Evolutionary conservation across 2,113 vertebrate species (phyloP), one percentile per base, ranked within the genome.

Genomic region (Neogobius melanostomus): DNA sequence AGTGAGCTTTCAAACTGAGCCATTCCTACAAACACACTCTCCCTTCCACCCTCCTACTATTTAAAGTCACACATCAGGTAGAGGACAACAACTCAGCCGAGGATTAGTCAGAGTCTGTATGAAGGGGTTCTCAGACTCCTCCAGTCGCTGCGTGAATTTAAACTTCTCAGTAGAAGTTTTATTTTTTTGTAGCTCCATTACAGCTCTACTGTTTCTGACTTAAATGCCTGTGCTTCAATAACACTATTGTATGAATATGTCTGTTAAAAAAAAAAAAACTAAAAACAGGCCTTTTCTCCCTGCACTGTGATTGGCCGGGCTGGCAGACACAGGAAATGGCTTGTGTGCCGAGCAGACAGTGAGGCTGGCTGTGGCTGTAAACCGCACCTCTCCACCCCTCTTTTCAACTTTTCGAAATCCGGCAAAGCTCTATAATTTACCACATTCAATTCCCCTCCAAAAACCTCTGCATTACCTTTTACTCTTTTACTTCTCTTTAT

Each of bases 261-360:
- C 49, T 47, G 78, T 76, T 75, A 65, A 56, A 79, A 69, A 74
- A 11, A 66, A 62, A 62, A 9, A 56, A 16, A 54, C n/a, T 21
- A 15, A 56, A 16, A 14, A 6, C 56, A 11, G 54, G 11, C 49
- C 11, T 72, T 76, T 70, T 66, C 75, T 70, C 75, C 86, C 79
- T 71, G 80, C 80, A 67, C 50, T 83, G 63, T 75, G 80, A 89
- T 86, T 90, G 84, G 82, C 72, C 84, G 64, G 76, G 69, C 75
- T 9, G 60, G 74, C 66, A 88, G 80, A 88, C 81, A 85, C 87
- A 89, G 91, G 91, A 92, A 93, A 88, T 85, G 84, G 88, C 89
- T 88, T 85, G 64, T 80, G 77, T 77, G 85, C 75, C 67, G 79
- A 82, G 82, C 87, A 91, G 88, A 90, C 90, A 85, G 84, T 52